A percentile compares a stretch with the other conserved stretches of the same genome.
Conservation (phyloP, 2,888 invertebrate genomes). For the Dilophus febrilis region DNA sequence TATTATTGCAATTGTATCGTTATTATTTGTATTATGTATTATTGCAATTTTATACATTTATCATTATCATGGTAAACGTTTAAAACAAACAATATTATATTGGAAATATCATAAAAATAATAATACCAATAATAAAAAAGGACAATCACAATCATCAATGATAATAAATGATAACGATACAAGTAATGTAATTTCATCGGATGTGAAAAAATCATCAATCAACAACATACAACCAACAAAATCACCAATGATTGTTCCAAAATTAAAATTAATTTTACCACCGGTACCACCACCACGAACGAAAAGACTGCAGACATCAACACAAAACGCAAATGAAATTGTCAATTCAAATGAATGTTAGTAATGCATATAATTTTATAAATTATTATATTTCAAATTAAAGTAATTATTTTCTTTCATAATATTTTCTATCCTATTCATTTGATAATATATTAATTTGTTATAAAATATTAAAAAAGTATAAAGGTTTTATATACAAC, state of each 20-base stretch:
- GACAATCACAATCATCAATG: not conserved
- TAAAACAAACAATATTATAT: constrained; percentile 45
- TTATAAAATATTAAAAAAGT: no score
- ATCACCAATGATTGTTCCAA: not conserved
- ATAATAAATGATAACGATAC: constrained; percentile 5
- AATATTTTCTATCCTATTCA: no score
- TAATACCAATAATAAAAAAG: no score
- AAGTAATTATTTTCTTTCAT: no score
- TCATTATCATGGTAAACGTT: constrained; percentile 52
- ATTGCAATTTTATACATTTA: constrained; percentile 55
- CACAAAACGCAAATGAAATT: constrained; percentile 17
- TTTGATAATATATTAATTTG: no score
- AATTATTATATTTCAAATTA: no score
- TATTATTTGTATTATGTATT: constrained; percentile 45
- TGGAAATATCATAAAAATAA: constrained; percentile 23
- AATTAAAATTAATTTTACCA: constrained; percentile 8
- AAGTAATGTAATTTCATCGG: constrained; percentile 7
- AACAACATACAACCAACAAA: constrained; percentile 5
- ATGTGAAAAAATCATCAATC: constrained; percentile 5
- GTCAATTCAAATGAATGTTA: no score
- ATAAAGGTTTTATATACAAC: no score
- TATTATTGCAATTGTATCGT: constrained; percentile 44
- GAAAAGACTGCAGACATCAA: constrained; percentile 22
- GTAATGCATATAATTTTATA: no score
- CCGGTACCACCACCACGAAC: constrained; percentile 24